Evolutionary conservation across 1,140 invertebrate genomes (phyloP).

Genomic region (Oryctes rhinoceros): DNA sequence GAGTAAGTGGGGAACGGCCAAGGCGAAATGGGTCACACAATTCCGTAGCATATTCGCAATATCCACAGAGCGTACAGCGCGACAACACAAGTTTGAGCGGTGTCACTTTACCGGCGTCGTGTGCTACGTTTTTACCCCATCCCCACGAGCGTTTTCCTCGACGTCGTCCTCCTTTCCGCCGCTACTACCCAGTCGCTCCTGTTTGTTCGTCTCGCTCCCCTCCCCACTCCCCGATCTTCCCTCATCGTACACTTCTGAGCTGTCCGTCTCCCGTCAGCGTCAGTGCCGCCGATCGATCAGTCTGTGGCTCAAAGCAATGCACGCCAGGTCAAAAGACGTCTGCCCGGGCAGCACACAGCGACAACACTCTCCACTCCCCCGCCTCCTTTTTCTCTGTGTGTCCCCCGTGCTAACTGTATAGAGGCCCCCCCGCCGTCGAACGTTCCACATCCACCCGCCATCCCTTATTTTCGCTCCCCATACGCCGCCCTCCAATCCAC

Average conservation of each 20-base stretch:
- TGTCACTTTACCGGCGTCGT: constrained; percentile 44
- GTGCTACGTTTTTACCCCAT: constrained; percentile 24
- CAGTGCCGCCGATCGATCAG: constrained; percentile 61
- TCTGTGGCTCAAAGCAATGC: constrained; percentile 61
- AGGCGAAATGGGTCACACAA: constrained; percentile 38
- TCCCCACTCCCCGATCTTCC: constrained; percentile 44
- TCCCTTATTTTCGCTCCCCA: not conserved
- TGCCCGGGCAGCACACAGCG: constrained; percentile 57
- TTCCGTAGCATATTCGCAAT: constrained; percentile 39
- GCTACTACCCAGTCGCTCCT: constrained; percentile 7
- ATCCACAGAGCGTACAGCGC: constrained; percentile 7
- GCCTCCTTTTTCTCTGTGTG: constrained; percentile 31
- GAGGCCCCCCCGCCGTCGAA: not conserved
- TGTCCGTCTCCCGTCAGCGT: constrained; percentile 62
- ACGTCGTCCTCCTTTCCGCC: not conserved
- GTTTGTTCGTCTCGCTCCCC: constrained; percentile 38
- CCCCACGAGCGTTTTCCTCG: constrained; percentile 11
- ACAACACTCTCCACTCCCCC: constrained; percentile 50
- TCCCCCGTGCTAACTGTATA: not conserved
- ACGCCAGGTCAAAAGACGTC: constrained; percentile 62
- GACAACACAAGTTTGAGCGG: constrained; percentile 44
- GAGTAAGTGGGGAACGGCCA: not conserved
- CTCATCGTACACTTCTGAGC: constrained; percentile 54
- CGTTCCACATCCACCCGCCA: not conserved
- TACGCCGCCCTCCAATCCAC: not conserved